Evolutionary conservation across 2,888 invertebrate genomes (phyloP).

Genomic region (Aporophyla nigra): DNA sequence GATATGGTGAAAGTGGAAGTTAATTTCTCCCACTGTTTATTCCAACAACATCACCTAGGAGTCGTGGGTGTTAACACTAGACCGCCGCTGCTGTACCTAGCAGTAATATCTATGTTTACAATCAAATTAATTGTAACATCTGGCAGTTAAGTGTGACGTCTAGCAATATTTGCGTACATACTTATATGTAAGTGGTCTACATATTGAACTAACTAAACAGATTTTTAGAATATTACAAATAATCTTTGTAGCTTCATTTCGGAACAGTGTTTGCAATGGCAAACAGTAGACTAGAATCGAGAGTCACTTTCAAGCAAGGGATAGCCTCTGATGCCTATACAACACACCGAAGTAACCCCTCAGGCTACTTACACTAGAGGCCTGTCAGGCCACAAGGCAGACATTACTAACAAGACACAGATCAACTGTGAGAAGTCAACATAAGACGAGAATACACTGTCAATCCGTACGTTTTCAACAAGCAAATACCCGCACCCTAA

Average conservation of each 20-base stretch:
- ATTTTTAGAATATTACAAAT: not conserved
- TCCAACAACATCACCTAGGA: too few relatives aligned
- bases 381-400: not conserved
- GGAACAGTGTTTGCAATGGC: not conserved
- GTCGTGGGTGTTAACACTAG: too few relatives aligned
- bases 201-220: not conserved
- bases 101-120: not conserved
- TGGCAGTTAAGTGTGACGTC: not conserved
- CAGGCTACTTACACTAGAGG: not conserved
- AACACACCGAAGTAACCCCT: not conserved
- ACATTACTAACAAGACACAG: not conserved
- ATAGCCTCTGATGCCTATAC: not conserved
- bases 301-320: not conserved
- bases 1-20: not conserved
- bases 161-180: not conserved
- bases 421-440: not conserved
- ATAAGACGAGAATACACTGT: not conserved
- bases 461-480: not conserved
- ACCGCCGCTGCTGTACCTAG: too few relatives aligned
- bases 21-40: not conserved
- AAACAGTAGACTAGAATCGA: not conserved
- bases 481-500: not conserved
- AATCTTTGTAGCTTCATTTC: not conserved
- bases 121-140: not conserved
- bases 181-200: not conserved